Base-by-base conservation (phyloP, 2,113 vertebrate genomes). In the Saguinus midas region DNA sequence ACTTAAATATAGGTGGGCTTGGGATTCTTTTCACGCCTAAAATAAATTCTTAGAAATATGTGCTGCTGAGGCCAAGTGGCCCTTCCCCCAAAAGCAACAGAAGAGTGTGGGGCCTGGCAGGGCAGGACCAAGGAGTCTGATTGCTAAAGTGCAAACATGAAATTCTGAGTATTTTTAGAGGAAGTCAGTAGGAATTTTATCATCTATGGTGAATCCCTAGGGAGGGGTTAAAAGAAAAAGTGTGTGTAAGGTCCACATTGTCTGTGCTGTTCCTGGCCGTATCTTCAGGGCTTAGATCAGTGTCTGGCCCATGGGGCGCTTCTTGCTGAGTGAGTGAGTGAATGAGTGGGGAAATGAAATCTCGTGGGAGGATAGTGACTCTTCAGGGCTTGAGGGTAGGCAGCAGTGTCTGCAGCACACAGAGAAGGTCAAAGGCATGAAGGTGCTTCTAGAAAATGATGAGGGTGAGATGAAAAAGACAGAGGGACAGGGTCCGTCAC, bases 1-100 rank as follows among this genome's bases (percentile, higher is more conserved):
- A n/a, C 0, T 8, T 2, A 23, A 7, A n/a, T 11, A 50, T 0
- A 12, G 2, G 9, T 2, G 25, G n/a, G 40, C 27, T 58, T 80
- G 43, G 20, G 43, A 37, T 27, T 25, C 17, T 78, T 84, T 45
- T 50, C 21, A 21, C 2, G 3, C n/a, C 72, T 79, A 12, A 68
- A 64, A 20, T 16, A 80, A 64, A 66, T 57, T 83, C 45, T 58
- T 27, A 90, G 80, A 93, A 73, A 32, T 6, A 6, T 45, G 27
- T 6, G 6, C 37, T 48, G n/a, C 14, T 48, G 55, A 40, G 11
- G 40, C 2, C 14, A 68, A 9, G 73, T 0, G n/a, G 16, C 57
- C 75, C 21, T 35, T 37, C 52, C 27, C 10, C 2, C 0, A 23
- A 45, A 78, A n/a, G 64, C 7, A 3, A 29, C n/a, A 25, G 32